A percentile compares a stretch with the other conserved stretches of the same genome.
Conservation (phyloP, 2,797 vertebrate genomes). For the Clamator glandarius region DNA sequence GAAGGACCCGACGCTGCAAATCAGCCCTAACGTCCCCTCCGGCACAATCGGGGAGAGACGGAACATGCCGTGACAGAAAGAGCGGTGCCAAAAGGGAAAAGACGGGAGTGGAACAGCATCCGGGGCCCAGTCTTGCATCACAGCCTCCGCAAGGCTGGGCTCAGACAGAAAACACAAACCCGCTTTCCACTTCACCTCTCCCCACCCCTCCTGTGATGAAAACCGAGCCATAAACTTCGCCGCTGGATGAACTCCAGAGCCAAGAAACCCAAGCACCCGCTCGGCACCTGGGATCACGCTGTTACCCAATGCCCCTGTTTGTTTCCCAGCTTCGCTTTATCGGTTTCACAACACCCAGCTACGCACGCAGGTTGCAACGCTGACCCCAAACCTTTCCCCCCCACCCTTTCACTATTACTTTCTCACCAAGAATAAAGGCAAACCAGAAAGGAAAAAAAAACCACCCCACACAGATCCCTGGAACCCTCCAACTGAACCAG, state of each 20-base stretch:
- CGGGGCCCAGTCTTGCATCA: not conserved
- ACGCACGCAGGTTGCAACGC: fast-evolving
- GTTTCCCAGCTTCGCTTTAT: not conserved
- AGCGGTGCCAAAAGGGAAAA: not conserved
- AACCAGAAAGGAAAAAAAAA: not conserved
- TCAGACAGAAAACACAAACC: not conserved
- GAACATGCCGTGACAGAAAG: not conserved
- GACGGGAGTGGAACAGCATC: not conserved
- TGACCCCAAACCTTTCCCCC: not conserved
- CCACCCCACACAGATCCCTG: fast-evolving
- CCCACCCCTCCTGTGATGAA: not conserved
- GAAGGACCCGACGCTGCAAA: not conserved
- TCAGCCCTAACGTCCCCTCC: not conserved
- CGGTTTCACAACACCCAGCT: not conserved
- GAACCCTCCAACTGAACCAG: not conserved
- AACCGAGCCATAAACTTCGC: slow-evolving; percentile 22
- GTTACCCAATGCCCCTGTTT: slow-evolving; percentile 57
- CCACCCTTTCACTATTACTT: not conserved
- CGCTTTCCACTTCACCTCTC: not conserved
- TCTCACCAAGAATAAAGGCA: not conserved
- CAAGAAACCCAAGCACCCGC: slow-evolving; percentile 45
- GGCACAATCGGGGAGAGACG: fast-evolving
- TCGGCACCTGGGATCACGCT: slow-evolving; percentile 32
- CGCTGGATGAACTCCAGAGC: slow-evolving; percentile 44
- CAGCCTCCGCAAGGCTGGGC: not conserved